These are phyloP conservation scores for Drosophila kuntzei DNA, from an alignment of 2,888 invertebrate species.

Conservation along the genomic window DNA sequence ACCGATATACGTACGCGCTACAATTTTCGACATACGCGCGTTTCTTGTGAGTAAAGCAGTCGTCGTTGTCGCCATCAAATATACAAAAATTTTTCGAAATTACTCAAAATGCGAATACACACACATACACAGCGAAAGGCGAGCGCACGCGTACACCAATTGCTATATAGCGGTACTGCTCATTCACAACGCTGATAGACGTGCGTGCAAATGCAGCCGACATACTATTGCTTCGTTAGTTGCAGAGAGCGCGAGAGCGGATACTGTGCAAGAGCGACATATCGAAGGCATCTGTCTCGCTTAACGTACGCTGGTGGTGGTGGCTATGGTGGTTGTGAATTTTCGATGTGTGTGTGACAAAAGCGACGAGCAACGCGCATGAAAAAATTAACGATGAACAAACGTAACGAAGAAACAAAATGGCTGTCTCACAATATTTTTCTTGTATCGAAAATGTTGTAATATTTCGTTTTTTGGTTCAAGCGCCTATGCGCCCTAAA, in stretches of 20 bases:
- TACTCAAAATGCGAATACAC: constrained; percentile 80
- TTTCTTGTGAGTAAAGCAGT: constrained; percentile 83
- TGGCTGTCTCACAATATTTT: constrained; percentile 76
- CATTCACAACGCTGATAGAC: constrained; percentile 32
- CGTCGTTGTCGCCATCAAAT: constrained; percentile 83
- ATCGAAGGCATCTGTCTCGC: constrained; percentile 48
- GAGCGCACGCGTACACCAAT: constrained; percentile 70
- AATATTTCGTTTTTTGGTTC: constrained; percentile 22
- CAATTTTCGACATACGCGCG: constrained; percentile 84
- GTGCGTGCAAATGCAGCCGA: constrained; percentile 57
- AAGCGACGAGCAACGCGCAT: constrained; percentile 51
- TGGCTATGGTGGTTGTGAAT: constrained; percentile 57
- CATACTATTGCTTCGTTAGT: constrained; percentile 36
- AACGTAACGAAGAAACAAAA: constrained; percentile 80
- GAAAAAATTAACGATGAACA: constrained; percentile 58
- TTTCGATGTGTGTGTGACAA: constrained; percentile 46
- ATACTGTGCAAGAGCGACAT: constrained; percentile 41
- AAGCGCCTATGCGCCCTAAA: constrained; percentile 20
- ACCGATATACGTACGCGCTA: constrained; percentile 81
- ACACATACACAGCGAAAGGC: constrained; percentile 60
- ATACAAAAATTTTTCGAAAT: constrained; percentile 85
- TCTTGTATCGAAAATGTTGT: constrained; percentile 33
- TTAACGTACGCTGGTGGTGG: constrained; percentile 36
- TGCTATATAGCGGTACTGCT: constrained; percentile 46
- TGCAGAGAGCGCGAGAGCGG: constrained; percentile 54